Percentiles rank a stretch among this genome's conserved stretches.
phyloP scores from a whole-genome alignment of 2,888 invertebrate genomes.

The Lampropteryx suffumata region DNA sequence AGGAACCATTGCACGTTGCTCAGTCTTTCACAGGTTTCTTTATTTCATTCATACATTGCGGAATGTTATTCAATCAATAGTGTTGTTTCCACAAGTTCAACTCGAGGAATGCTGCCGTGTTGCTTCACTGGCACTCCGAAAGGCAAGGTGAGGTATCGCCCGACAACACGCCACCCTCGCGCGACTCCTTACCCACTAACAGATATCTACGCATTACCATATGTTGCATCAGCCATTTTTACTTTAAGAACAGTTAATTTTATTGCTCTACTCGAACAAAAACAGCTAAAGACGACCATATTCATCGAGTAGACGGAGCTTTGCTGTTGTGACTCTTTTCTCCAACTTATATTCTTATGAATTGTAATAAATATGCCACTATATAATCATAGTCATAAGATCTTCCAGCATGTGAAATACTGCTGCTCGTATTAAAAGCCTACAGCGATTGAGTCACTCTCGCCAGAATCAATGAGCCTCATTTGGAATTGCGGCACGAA shows the following conservation, averaged over 20 bases:
- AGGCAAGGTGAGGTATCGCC: neutral
- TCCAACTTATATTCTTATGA: no score
- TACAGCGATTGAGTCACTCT: constrained; percentile 5
- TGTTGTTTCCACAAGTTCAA: neutral
- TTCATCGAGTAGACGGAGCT: neutral
- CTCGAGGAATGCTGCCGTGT: neutral
- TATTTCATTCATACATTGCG: neutral
- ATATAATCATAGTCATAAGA: no score
- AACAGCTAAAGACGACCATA: neutral
- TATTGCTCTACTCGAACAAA: neutral
- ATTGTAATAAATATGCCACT: no score
- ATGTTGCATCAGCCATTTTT: constrained; percentile 6
- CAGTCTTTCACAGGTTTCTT: no score
- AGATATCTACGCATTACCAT: neutral
- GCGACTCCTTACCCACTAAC: neutral
- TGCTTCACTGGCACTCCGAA: neutral
- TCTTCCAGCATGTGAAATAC: no score
- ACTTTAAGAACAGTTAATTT: neutral
- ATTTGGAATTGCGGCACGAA: constrained; percentile 1
- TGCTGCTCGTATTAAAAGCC: no score
- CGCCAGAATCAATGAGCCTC: neutral
- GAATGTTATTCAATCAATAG: neutral
- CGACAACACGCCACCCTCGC: constrained; percentile 12
- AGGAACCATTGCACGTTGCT: no score
- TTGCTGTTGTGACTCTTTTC: no score